Evolutionary conservation across 2,113 vertebrate genomes (phyloP).

Genomic region (Lipophrys pholis): DNA sequence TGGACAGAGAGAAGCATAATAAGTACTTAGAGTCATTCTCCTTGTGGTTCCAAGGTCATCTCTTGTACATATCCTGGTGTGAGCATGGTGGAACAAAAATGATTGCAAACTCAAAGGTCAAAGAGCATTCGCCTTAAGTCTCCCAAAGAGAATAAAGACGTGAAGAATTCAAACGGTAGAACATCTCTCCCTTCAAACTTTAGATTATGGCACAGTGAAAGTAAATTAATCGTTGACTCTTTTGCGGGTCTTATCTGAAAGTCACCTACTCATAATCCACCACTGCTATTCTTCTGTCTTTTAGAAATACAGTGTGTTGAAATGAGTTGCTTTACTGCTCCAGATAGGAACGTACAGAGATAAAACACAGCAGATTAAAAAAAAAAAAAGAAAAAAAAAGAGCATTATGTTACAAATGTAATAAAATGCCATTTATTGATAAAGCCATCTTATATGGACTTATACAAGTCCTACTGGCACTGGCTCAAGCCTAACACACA

Average conservation of each 20-base stretch:
- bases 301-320: background rate
- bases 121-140: constrained; percentile 27
- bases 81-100: constrained; percentile 18
- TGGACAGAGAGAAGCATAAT: constrained; percentile 57
- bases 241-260: constrained; percentile 25
- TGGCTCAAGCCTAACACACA: too few species aligned
- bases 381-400: background rate
- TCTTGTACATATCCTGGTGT: constrained; percentile 42
- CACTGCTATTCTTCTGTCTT: background rate
- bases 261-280: constrained; percentile 18
- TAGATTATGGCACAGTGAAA: constrained; percentile 15
- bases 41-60: constrained; percentile 55
- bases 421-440: background rate
- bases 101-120: constrained; percentile 53
- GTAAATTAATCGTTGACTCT: constrained; percentile 1
- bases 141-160: constrained; percentile 41
- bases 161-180: constrained; percentile 19
- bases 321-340: background rate
- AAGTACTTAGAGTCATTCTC: constrained; percentile 60
- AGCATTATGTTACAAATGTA: too few species aligned
- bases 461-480: too few species aligned
- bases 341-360: background rate
- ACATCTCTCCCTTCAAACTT: constrained; percentile 21
- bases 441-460: too few species aligned
- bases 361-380: background rate